A percentile compares a stretch with the other conserved stretches of the same genome.
Evolutionary conservation across 2,888 invertebrate genomes (phyloP).

Genomic region (Lacanobia wlatinum): DNA sequence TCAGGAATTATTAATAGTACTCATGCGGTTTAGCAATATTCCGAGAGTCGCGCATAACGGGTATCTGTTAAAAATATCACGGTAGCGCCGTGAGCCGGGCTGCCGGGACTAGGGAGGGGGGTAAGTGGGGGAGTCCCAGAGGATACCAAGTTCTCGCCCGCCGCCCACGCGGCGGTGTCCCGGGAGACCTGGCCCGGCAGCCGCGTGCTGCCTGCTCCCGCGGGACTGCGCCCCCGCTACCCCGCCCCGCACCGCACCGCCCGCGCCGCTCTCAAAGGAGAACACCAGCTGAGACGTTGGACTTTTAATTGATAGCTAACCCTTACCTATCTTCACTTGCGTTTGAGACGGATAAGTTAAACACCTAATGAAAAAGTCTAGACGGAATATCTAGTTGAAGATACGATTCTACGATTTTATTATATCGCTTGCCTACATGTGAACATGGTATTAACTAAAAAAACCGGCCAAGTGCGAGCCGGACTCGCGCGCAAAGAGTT

Average conservation of each 20-base stretch:
- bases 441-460: too few species aligned
- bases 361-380: constrained; percentile 2
- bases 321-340: constrained; percentile 50
- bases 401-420: not conserved
- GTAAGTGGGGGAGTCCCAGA: constrained; percentile 82
- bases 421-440: too few species aligned
- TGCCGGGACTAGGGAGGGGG: constrained; percentile 76
- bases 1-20: constrained; percentile 54
- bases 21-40: constrained; percentile 65
- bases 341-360: constrained; percentile 26
- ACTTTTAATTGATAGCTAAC: constrained; percentile 85
- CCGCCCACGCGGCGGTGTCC: constrained; percentile 85
- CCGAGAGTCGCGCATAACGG: constrained; percentile 71
- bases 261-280: constrained; percentile 80
- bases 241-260: constrained; percentile 68
- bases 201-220: constrained; percentile 87
- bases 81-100: constrained; percentile 73
- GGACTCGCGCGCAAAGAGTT: too few species aligned
- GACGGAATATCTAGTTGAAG: not conserved
- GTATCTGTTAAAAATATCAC: constrained; percentile 87
- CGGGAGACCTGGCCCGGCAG: constrained; percentile 86
- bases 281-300: constrained; percentile 85
- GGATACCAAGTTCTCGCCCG: constrained; percentile 87
- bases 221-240: constrained; percentile 76
- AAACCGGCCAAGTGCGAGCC: too few species aligned